Percentiles rank a stretch among this genome's conserved stretches.
These are phyloP conservation scores for Plectus sambesii DNA, from an alignment of 1,140 invertebrate species.

Conservation along the genomic window DNA sequence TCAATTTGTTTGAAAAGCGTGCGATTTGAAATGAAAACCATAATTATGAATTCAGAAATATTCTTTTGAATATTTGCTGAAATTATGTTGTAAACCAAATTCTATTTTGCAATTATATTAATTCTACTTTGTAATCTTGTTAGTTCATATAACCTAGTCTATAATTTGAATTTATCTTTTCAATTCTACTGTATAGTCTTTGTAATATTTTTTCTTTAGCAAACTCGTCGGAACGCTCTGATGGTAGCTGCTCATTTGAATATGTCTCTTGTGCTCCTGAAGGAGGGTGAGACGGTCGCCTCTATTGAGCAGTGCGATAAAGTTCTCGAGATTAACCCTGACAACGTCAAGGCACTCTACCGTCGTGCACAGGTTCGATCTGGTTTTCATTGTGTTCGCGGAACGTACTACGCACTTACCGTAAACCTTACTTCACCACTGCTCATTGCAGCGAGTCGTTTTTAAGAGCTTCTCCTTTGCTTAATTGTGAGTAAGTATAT, in stretches of 20 bases:
- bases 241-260: slow-evolving; percentile 67
- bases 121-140: too few relatives aligned
- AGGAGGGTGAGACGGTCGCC: slow-evolving; percentile 61
- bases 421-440: neutral
- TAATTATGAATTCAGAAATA: too few relatives aligned
- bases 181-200: slow-evolving; percentile 20
- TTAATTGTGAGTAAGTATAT: neutral
- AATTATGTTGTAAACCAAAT: too few relatives aligned
- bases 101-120: too few relatives aligned
- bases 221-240: slow-evolving; percentile 55
- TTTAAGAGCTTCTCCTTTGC: slow-evolving; percentile 7
- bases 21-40: too few relatives aligned
- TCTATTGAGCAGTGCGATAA: slow-evolving; percentile 60
- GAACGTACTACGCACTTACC: neutral
- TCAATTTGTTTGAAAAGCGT: too few relatives aligned
- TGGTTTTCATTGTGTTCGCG: neutral
- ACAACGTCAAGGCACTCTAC: slow-evolving; percentile 79
- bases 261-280: slow-evolving; percentile 70
- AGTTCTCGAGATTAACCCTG: slow-evolving; percentile 61
- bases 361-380: slow-evolving; percentile 59
- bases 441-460: neutral
- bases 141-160: too few relatives aligned
- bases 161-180: too few relatives aligned
- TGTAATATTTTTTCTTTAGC: slow-evolving; percentile 48
- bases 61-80: too few relatives aligned